phyloP scores from a whole-genome alignment of 2,113 vertebrate genomes.

The Noctilio leporinus region DNA sequence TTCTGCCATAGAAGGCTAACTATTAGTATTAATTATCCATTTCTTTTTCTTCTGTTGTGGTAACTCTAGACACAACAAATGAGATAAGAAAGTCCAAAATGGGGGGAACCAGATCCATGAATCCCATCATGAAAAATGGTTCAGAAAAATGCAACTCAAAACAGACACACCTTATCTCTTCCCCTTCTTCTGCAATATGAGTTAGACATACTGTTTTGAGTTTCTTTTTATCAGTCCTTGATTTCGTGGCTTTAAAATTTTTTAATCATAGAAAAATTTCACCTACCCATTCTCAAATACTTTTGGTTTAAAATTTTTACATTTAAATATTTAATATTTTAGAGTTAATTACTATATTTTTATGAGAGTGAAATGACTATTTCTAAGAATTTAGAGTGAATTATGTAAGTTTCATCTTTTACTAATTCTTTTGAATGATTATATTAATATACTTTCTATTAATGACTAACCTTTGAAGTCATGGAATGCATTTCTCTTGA shows the following conservation, averaged over 20 bases:
- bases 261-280: background rate
- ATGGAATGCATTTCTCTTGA: background rate
- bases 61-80: background rate
- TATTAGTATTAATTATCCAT: background rate
- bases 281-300: background rate
- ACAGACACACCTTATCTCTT: background rate
- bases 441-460: background rate
- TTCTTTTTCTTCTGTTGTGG: background rate
- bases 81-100: background rate
- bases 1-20: background rate
- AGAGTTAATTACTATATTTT: background rate
- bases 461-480: background rate
- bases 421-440: background rate
- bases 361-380: background rate
- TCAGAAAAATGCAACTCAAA: background rate
- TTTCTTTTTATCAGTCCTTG: background rate
- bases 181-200: background rate
- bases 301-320: background rate
- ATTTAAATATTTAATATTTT: background rate
- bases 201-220: background rate
- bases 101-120: background rate
- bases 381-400: background rate
- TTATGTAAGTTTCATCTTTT: background rate
- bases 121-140: background rate
- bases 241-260: background rate